A percentile compares a stretch with the other conserved stretches of the same genome.
These are phyloP conservation scores for Sparus aurata DNA, from an alignment of 2,797 vertebrate genomes.

Conservation along the genomic window DNA sequence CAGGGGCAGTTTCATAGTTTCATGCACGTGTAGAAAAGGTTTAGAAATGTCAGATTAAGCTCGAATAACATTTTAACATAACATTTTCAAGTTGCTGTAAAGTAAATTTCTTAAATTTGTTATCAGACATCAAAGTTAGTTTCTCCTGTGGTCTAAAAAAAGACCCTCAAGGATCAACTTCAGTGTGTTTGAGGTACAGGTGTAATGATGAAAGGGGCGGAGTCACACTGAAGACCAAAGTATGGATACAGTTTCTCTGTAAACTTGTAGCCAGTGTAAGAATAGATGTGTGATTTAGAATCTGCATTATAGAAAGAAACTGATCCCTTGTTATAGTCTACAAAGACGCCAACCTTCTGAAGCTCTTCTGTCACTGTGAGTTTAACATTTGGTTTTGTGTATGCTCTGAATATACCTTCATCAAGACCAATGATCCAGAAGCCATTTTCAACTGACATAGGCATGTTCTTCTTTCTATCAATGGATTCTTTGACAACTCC, in stretches of 20 bases:
- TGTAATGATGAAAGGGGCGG: conserved; percentile 44
- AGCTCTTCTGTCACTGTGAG: neutral
- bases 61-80: no score
- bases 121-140: no score
- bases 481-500: conserved; percentile 47
- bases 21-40: no score
- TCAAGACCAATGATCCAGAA: neutral
- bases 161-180: neutral
- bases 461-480: rapidly evolving
- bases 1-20: neutral
- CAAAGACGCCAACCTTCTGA: conserved; percentile 41
- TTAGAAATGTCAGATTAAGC: no score
- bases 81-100: no score
- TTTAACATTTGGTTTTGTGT: rapidly evolving
- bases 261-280: neutral
- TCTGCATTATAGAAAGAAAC: conserved; percentile 53
- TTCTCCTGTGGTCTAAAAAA: no score
- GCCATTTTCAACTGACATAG: rapidly evolving
- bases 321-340: conserved; percentile 1
- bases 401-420: rapidly evolving
- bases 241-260: conserved; percentile 47
- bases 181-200: conserved; percentile 22
- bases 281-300: conserved; percentile 33
- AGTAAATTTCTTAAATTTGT: no score
- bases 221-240: neutral